Evolutionary conservation across 2,113 vertebrate genomes (phyloP), one percentile per base, ranked within the genome.

Genomic region (Phrynosoma platyrhinos): DNA sequence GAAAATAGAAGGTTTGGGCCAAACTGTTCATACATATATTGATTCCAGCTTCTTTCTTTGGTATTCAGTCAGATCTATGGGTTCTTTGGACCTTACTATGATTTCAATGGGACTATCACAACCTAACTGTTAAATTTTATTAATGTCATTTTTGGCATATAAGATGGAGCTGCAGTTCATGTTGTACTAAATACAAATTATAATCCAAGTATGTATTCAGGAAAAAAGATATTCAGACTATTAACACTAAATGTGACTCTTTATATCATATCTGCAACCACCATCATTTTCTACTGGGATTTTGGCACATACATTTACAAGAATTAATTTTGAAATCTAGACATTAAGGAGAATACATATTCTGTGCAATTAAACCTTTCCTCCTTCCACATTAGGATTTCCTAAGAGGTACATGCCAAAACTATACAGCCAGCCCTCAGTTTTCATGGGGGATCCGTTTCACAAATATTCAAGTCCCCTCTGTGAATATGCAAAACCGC

Each of bases 101-200:
- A 82, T 83, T 88, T 83, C 80, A 88, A 30, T 53, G 79, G 69
- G 69, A 74, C 25, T 75, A 55, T 82, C 80, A 87, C 52, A 87
- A 21, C 25, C 16, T 12, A 40, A 58, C 52, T 72, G 23, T 52
- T 79, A 72, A 32, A 23, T 69, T 82, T 82, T 82, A 64, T 87
- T 32, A 53, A 83, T 66, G 79, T 66, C 21, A 27, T 83, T 88
- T 58, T 88, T 82, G 71, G 55, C 72, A 27, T 40, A 5, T 68
- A 82, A 64, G 18, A 82, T 55, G 27, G 27, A 75, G n/a, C 71
- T 82, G 20, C 25, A 64, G 18, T 16, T 2, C 36, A 32, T 62
- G 53, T 62, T 20, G 23, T 42, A 12, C 30, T 32, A 82, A 75
- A 81, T 64, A 87, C 14, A 82, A 82, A 75, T 27, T 75, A 40